phyloP scores from a whole-genome alignment of 2,113 vertebrate species.

The Phyllostomus discolor region DNA sequence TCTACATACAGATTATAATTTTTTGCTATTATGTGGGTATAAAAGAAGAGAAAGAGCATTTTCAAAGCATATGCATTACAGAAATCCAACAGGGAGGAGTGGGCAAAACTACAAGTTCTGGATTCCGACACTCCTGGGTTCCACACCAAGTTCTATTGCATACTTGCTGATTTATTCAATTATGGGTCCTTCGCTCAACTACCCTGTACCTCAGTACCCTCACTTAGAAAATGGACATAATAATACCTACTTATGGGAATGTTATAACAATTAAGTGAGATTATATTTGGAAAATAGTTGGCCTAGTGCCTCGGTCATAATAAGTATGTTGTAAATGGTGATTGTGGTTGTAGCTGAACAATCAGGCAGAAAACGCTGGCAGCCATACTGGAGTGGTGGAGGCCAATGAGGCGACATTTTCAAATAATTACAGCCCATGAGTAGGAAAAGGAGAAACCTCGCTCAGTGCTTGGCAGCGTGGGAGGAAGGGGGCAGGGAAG shows the following conservation, averaged over 20 bases:
- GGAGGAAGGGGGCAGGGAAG: background rate
- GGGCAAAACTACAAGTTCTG: background rate
- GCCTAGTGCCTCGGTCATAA: conserved; percentile 11
- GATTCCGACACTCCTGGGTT: background rate
- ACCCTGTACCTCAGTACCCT: background rate
- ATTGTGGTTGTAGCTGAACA: background rate
- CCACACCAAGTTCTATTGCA: background rate
- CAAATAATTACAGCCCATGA: conserved; percentile 22
- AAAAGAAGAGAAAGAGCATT: background rate
- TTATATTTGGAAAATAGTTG: conserved; percentile 47
- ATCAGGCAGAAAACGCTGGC: conserved; percentile 18
- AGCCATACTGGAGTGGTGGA: background rate
- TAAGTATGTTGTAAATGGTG: background rate
- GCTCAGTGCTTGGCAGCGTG: background rate
- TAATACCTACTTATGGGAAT: conserved; percentile 3
- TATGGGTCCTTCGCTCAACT: background rate
- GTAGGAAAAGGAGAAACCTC: background rate
- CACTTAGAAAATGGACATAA: conserved; percentile 29
- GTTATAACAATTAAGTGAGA: conserved; percentile 34
- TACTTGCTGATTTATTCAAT: background rate
- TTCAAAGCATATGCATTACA: background rate
- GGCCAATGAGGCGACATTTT: conserved; percentile 17
- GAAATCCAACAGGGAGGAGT: background rate
- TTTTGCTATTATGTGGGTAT: background rate
- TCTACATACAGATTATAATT: background rate